A percentile compares a stretch with the other conserved stretches of the same genome.
Evolutionary conservation across 2,113 vertebrate genomes (phyloP).

Genomic region (Emydura subglobosa): DNA sequence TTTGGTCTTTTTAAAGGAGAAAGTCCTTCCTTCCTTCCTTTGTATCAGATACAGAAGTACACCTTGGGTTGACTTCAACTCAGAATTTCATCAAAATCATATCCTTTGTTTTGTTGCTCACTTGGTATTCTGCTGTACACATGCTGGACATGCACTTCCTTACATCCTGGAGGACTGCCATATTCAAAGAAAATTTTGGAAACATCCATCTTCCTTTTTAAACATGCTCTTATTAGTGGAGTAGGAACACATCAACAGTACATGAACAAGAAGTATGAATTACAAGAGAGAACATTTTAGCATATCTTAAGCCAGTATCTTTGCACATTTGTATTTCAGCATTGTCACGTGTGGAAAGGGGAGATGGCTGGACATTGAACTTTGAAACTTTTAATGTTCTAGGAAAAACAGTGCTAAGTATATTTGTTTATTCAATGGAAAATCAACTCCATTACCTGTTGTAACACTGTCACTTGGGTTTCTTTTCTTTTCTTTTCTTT

Average conservation of each 20-base stretch:
- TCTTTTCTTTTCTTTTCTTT: not conserved
- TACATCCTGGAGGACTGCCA: not conserved
- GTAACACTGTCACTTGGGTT: not conserved
- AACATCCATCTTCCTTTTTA: not conserved
- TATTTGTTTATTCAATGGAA: not conserved
- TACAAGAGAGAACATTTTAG: not conserved
- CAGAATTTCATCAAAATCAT: not conserved
- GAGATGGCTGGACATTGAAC: not conserved
- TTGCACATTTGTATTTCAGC: not conserved
- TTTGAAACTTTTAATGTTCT: not conserved
- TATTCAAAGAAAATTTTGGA: not conserved
- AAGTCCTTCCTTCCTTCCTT: constrained; percentile 4
- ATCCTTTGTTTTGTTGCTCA: not conserved
- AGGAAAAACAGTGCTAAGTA: not conserved
- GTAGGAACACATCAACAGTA: not conserved
- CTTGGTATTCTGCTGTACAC: not conserved
- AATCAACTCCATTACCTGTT: not conserved
- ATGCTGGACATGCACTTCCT: not conserved
- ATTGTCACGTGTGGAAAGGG: accelerated
- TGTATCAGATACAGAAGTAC: not conserved
- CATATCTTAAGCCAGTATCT: not conserved
- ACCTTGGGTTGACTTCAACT: not conserved
- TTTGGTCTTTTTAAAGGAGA: not conserved
- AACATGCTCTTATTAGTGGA: not conserved
- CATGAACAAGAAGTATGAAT: not conserved